Base-by-base conservation (phyloP, 1,140 invertebrate species). In the Orchesella cincta region DNA sequence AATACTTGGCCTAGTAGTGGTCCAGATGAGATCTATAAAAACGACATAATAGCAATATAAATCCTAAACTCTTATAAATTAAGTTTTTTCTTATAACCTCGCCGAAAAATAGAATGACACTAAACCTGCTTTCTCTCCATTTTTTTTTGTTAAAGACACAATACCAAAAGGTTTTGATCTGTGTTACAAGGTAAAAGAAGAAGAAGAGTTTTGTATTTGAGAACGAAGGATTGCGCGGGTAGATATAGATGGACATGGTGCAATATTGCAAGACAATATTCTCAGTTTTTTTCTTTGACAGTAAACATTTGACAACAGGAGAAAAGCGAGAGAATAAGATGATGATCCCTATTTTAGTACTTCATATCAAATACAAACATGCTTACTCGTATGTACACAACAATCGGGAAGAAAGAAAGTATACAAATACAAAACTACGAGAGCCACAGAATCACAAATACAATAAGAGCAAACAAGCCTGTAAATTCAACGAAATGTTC, bases 1-100 rank as follows among this genome's bases (percentile, higher is more conserved):
- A 82, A 73, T 16, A 82, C 28, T 64, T 82, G 81, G 39, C 81
- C 81, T 36, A 82, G 62, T 62, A 28, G 54, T 23, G 81, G 81
- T 33, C 78, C 79, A 36, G 31, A 54, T 18, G 62, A 75, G 20
- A 74, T 71, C 80, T 81, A 67, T 26, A 77, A 67, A 31, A 62
- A 18, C 8, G 23, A 46, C 54, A 23, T n/a, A 57, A 57, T 57
- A 57, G n/a, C n/a, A 57, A 57, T 5, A 57, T n/a, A n/a, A n/a
- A n/a, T n/a, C n/a, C n/a, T n/a, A n/a, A n/a, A n/a, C n/a, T n/a
- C n/a, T n/a, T n/a, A n/a, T n/a, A n/a, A n/a, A n/a, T n/a, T n/a
- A n/a, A n/a, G n/a, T n/a, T n/a, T n/a, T n/a, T n/a, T n/a, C n/a
- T n/a, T n/a, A n/a, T n/a, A n/a, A n/a, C n/a, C n/a, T n/a, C n/a